A percentile compares a stretch with the other conserved stretches of the same genome.
These are phyloP conservation scores for Lochmaea crataegi DNA, from an alignment of 2,888 invertebrate species.

Conservation along the genomic window DNA sequence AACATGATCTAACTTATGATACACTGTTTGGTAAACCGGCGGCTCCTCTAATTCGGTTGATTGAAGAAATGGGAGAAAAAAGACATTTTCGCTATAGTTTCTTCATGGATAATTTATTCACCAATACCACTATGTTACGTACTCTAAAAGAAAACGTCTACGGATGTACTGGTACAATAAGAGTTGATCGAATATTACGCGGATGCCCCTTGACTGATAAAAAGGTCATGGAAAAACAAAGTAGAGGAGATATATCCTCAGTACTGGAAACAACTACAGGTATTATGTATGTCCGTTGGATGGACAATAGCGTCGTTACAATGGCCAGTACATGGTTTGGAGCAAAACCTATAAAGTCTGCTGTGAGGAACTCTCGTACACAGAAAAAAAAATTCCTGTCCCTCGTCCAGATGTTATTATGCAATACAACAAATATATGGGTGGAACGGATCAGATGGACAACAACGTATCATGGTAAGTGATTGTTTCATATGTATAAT, in stretches of 20 bases:
- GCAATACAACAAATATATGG: constrained; percentile 15
- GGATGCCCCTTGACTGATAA: no score
- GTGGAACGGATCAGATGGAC: constrained; percentile 21
- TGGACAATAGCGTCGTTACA: no score
- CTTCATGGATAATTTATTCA: constrained; percentile 1
- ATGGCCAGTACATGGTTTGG: background rate
- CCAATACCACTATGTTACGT: background rate
- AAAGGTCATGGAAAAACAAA: no score
- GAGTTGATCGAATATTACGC: no score
- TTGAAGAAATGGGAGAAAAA: background rate
- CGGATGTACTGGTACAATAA: no score
- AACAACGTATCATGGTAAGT: constrained; percentile 7
- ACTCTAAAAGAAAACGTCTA: background rate
- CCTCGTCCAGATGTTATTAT: background rate
- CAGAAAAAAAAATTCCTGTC: background rate
- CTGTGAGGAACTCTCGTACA: no score
- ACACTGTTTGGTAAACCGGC: background rate
- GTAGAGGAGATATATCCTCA: no score
- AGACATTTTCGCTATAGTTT: background rate
- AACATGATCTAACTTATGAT: background rate
- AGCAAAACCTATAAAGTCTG: background rate
- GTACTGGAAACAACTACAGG: no score
- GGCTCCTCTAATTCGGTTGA: background rate
- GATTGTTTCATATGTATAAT: no score
- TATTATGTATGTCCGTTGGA: no score